These are phyloP conservation scores for Nomada flava DNA, from an alignment of 2,888 invertebrate genomes.

Conservation along the genomic window DNA sequence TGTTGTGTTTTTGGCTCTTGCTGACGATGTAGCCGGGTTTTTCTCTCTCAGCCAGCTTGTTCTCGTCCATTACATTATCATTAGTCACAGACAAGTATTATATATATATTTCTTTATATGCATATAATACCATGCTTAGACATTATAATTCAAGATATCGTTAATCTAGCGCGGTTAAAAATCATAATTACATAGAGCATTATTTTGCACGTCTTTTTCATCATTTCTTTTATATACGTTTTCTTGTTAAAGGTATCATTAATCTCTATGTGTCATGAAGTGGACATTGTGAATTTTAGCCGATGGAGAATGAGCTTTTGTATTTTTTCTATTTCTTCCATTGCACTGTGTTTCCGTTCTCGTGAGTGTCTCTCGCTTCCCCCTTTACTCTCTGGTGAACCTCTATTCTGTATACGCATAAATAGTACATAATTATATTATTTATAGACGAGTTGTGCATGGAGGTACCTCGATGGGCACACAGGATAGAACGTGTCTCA, in stretches of 20 bases:
- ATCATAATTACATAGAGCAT: conserved; percentile 64
- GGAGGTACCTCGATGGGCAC: conserved; percentile 72
- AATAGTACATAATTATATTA: conserved; percentile 77
- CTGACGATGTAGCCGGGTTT: conserved; percentile 36
- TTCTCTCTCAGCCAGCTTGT: conserved; percentile 73
- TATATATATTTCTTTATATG: conserved; percentile 45
- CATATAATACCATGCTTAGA: conserved; percentile 58
- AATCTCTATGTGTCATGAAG: conserved; percentile 70
- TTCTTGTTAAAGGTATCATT: conserved; percentile 56
- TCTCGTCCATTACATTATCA: conserved; percentile 49
- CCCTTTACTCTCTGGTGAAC: conserved; percentile 6
- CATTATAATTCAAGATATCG: conserved; percentile 65
- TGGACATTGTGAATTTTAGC: conserved; percentile 61
- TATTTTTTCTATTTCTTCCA: conserved; percentile 10
- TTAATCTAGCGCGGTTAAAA: conserved; percentile 70
- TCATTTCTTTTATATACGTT: neutral
- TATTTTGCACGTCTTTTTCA: conserved; percentile 21
- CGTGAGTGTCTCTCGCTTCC: conserved; percentile 22
- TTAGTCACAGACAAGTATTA: conserved; percentile 64
- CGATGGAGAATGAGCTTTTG: conserved; percentile 59
- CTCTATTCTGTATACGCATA: conserved; percentile 73
- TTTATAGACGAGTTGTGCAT: conserved; percentile 80
- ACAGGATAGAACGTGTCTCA: conserved; percentile 44
- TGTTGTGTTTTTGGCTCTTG: neutral
- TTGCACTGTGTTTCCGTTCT: conserved; percentile 25